Conservation (phyloP, 2,113 vertebrate genomes). For the Bubalus kerabau region DNA sequence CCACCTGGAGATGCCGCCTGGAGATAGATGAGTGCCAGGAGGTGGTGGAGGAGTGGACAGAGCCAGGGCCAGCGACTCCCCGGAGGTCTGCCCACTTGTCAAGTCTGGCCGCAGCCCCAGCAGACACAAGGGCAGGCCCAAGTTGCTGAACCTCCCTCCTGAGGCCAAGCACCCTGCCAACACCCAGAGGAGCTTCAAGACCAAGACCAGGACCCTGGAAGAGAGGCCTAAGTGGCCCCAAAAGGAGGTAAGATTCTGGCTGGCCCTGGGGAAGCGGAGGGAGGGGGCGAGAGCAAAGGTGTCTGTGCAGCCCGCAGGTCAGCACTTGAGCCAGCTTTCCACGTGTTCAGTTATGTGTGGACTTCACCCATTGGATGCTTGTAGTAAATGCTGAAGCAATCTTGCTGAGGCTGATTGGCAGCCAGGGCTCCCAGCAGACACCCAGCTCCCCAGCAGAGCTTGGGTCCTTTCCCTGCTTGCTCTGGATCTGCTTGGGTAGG, state of each 20-base stretch:
- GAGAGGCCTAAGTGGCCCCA: conserved; percentile 90
- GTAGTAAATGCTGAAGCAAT: not conserved
- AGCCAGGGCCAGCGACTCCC: conserved; percentile 77
- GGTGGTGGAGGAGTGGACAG: conserved; percentile 88
- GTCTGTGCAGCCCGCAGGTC: rapidly evolving
- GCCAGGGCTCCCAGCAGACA: not conserved
- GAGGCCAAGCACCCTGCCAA: conserved; percentile 85
- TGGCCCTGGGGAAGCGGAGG: not conserved
- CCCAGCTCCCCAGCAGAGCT: not conserved
- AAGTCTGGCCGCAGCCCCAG: conserved; percentile 80
- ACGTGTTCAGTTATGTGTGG: not conserved
- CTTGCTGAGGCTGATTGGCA: not conserved
- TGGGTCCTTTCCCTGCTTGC: rapidly evolving
- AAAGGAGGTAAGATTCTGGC: conserved; percentile 85
- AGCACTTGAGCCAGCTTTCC: not conserved
- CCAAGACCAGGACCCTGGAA: conserved; percentile 87
- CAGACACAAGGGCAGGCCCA: conserved; percentile 91
- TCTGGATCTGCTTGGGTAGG: not conserved
- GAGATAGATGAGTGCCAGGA: conserved; percentile 91
- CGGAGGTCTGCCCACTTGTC: conserved; percentile 78
- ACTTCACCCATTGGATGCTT: not conserved
- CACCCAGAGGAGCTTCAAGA: conserved; percentile 85
- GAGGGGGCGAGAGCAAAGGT: not conserved
- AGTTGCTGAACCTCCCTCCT: conserved; percentile 90
- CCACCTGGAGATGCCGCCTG: conserved; percentile 54